Evolutionary conservation across 2,113 vertebrate species (phyloP).

Genomic region (Anarrhichthys ocellatus): DNA sequence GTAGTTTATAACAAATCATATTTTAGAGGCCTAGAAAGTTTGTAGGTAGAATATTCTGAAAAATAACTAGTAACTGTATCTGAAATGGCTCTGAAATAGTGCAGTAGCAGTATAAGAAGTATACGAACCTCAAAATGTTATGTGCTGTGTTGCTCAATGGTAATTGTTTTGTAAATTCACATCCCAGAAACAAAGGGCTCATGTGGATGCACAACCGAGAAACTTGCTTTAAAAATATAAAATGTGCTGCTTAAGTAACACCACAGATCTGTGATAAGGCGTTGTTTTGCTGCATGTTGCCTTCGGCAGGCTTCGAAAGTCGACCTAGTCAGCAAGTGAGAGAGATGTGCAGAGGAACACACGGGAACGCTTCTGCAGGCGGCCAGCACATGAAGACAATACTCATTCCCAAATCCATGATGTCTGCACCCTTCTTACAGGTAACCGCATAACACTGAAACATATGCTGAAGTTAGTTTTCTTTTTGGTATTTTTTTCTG

Average conservation of each 20-base stretch:
- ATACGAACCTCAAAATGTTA: background rate
- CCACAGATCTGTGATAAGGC: background rate
- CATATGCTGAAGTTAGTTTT: background rate
- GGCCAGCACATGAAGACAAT: conserved; percentile 74
- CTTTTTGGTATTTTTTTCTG: conserved; percentile 12
- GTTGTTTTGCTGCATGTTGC: background rate
- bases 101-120: background rate
- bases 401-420: conserved; percentile 76
- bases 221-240: background rate
- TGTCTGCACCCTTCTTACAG: conserved; percentile 79
- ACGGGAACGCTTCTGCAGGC: conserved; percentile 47
- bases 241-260: background rate
- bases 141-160: background rate
- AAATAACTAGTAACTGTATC: background rate
- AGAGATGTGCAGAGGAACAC: conserved; percentile 26
- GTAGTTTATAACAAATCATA: background rate
- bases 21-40: background rate
- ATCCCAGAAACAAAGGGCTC: background rate
- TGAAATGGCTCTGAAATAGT: background rate
- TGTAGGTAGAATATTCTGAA: background rate
- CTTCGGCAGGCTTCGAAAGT: conserved; percentile 37
- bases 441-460: conserved; percentile 46
- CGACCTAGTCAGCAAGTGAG: conserved; percentile 27
- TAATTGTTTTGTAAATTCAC: background rate
- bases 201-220: background rate